Base-by-base conservation (phyloP, 2,888 invertebrate species). In the Drosophila melanosoma region DNA sequence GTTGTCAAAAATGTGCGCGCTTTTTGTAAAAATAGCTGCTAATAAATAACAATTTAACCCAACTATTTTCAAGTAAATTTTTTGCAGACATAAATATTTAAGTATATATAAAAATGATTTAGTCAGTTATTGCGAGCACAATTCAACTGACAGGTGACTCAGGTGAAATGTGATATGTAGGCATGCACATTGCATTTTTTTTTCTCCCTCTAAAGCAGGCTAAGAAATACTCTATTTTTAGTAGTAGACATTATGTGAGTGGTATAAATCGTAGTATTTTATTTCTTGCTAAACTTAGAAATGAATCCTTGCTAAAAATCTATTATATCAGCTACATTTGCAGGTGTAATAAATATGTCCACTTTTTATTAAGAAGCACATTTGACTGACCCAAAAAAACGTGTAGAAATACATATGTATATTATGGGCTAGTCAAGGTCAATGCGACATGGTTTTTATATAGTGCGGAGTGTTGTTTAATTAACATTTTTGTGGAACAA, bases 21-120 rank as follows among this genome's bases (percentile, higher is more conserved):
- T 65, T 84, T 76, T 82, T 79, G 33, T 42, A 20, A 52, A 12
- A 59, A 20, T 38, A 29, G 33, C 67, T 26, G 62, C 51, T 66
- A 74, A 77, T 77, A 89, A 89, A 87, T 69, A 78, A 74, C 77
- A 80, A 80, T 83, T 83, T 85, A 87, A 69, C 53, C 63, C 32
- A 56, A 69, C 74, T 75, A 77, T 83, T 79, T 65, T 77, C 70
- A 62, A 81, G 79, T 87, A 86, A 82, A 86, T 74, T 79, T 84
- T 86, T 76, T 23, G 51, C 38, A 26, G 38, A 53, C 35, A 3
- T 36, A 35, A n/a, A 2, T 6, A 26, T 17, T 3, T 3, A 54
- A 17, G 10, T 62, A 29, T 20, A 11, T 33, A 69, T 56, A 71
- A 52, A 48, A 56, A 65, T 65, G 69, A 72, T 71, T 63, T 61